These are phyloP conservation scores for Limnephilus auricula DNA, from an alignment of 2,888 invertebrate species.

Conservation along the genomic window DNA sequence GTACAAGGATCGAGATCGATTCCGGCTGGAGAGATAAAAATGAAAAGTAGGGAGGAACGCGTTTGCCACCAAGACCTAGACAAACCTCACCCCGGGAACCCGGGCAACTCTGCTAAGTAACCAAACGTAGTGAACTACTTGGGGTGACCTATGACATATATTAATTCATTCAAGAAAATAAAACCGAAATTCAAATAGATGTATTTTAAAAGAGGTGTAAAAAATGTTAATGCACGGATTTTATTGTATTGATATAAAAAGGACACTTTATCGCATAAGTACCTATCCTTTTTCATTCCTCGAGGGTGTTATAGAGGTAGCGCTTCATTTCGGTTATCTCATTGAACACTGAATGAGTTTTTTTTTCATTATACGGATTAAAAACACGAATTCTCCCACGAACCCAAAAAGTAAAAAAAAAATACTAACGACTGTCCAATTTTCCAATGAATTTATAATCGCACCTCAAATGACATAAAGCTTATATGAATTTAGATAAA, in stretches of 20 bases:
- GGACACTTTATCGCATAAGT: neutral
- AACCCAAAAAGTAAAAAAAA: neutral
- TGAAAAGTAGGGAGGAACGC: too few relatives aligned
- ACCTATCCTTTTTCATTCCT: neutral
- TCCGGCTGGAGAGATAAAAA: too few relatives aligned
- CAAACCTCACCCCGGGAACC: too few relatives aligned
- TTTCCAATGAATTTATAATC: conserved; percentile 2
- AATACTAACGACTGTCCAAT: neutral
- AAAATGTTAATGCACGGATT: neutral
- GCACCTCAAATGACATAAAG: neutral
- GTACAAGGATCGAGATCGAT: too few relatives aligned
- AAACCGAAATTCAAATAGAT: too few relatives aligned
- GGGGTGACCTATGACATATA: too few relatives aligned
- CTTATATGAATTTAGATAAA: neutral
- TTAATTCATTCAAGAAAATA: too few relatives aligned
- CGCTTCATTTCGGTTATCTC: neutral
- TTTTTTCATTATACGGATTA: neutral
- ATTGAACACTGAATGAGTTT: neutral
- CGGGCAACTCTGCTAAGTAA: too few relatives aligned
- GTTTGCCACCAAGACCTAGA: too few relatives aligned
- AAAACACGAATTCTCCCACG: neutral
- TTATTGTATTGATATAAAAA: neutral
- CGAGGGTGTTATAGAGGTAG: neutral
- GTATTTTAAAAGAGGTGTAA: neutral
- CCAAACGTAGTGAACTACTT: too few relatives aligned